Evolutionary conservation across 2,113 vertebrate species (phyloP).

Genomic region (Microtus oregoni): DNA sequence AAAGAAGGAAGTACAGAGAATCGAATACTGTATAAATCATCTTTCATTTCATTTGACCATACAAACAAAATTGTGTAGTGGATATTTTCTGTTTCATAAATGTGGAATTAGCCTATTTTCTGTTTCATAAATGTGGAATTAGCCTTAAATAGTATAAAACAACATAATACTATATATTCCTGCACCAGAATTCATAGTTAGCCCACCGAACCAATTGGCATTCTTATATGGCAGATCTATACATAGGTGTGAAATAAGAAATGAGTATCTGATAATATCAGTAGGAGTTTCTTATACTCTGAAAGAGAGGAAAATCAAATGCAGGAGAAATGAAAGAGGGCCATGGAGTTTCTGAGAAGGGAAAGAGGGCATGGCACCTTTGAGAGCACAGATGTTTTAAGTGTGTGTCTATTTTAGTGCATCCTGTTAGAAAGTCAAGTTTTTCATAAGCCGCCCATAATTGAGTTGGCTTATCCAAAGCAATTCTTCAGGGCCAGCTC

Average conservation of each 20-base stretch:
- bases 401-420: background rate
- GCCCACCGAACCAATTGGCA: background rate
- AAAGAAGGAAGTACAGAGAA: background rate
- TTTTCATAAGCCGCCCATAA: constrained; percentile 11
- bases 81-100: background rate
- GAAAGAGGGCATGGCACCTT: background rate
- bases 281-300: background rate
- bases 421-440: constrained; percentile 26
- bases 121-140: background rate
- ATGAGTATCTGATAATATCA: background rate
- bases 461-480: constrained; percentile 11
- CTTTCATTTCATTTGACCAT: constrained; percentile 1
- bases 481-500: constrained; percentile 7
- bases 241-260: background rate
- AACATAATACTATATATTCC: background rate
- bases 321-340: background rate
- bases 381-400: background rate
- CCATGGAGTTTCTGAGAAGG: background rate
- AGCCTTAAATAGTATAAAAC: background rate
- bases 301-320: constrained; percentile 43
- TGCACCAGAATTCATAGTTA: background rate
- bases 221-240: background rate
- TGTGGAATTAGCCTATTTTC: background rate
- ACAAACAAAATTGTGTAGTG: constrained; percentile 9
- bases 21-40: background rate